Evolutionary conservation across 2,797 vertebrate genomes (phyloP), one percentile per base, ranked within the genome.

Genomic region (Sebastes melanostomus): DNA sequence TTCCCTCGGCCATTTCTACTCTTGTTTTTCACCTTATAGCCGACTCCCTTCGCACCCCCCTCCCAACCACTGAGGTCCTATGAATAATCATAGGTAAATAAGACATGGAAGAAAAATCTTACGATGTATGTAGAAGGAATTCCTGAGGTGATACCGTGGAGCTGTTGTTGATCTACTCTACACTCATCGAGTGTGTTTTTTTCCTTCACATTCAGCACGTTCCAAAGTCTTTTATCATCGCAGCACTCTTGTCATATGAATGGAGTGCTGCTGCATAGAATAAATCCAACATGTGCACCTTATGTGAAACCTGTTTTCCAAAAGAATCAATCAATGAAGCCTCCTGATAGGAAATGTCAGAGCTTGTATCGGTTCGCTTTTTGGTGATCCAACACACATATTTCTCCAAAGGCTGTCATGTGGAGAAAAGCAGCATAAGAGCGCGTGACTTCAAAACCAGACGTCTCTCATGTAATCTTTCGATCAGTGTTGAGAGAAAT

Each of bases 401-500:
- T 77, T 60, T 62, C 65, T 77, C 58, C 13, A 22, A 60, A 42
- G 59, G 67, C 30, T 72, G 75, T 38, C 82, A 74, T 6, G 25
- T 29, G 30, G 61, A 52, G 56, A 75, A 73, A 86, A 85, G 30
- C 73, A 24, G 63, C 66, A 46, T 68, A 22, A 61, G 67, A 67
- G 54, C 2, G 10, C 16, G 1, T 12, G 71, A 84, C 86, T 90
- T 89, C 71, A 88, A 85, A 89, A 85, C 84, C 80, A 86, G 88
- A 89, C 86, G 73, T 66, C 22, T 69, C 68, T 36, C 27, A 0
- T 82, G 77, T 89, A 88, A 92, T 93, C 90, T 88, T 72, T 63
- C 70, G 34, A 93, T 91, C 85, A 60, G 79, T 56, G 77, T 78
- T 66, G 77, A 84, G 87, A 78, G 86, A 85, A 90, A 86, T 81